Conservation (phyloP, 2,113 vertebrate genomes). For the Talpa occidentalis region DNA sequence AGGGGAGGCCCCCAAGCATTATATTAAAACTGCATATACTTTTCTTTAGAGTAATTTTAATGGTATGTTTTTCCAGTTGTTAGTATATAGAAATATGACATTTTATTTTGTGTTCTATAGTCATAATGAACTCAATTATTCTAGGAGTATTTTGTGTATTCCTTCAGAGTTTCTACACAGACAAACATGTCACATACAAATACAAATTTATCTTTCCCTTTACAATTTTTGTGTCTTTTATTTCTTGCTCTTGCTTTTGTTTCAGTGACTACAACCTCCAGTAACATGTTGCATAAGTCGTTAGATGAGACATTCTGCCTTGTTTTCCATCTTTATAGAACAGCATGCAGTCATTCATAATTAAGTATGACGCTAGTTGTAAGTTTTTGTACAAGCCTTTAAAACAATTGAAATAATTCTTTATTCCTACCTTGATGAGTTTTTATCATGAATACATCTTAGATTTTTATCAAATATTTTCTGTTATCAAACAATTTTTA, state of each 20-base stretch:
- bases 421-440: not conserved
- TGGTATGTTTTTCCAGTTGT: not conserved
- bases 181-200: not conserved
- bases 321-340: not conserved
- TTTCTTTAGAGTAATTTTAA: constrained; percentile 5
- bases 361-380: not conserved
- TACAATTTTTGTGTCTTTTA: not conserved
- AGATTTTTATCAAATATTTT: not conserved
- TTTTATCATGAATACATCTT: not conserved
- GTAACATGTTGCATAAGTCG: not conserved
- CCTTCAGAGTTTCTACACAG: not conserved
- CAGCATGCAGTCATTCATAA: not conserved
- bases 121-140: not conserved
- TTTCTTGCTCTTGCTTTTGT: not conserved
- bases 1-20: no score
- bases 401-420: not conserved
- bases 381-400: not conserved
- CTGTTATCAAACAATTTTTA: not conserved
- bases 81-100: not conserved
- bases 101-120: not conserved
- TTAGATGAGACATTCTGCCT: not conserved
- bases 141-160: not conserved
- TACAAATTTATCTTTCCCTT: not conserved
- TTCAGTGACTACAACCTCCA: not conserved
- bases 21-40: no score